A percentile compares a stretch with the other conserved stretches of the same genome.
Evolutionary conservation across 2,113 vertebrate species (phyloP).

Genomic region (Helogale parvula): DNA sequence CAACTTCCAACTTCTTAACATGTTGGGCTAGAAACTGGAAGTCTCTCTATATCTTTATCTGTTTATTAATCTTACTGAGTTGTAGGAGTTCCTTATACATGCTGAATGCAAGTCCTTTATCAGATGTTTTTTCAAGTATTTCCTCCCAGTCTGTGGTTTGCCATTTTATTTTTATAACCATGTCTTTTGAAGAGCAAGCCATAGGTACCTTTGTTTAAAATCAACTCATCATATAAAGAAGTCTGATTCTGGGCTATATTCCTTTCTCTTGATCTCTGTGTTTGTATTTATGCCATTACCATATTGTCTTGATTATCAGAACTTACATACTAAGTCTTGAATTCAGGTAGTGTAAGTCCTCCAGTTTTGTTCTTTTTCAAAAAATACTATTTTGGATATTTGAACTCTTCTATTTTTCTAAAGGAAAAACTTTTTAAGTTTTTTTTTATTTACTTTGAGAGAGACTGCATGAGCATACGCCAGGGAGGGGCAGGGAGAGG

Average conservation of each 20-base stretch:
- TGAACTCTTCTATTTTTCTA: too few species aligned
- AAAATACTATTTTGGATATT: not conserved
- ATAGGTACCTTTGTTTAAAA: not conserved
- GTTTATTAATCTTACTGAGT: not conserved
- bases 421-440: too few species aligned
- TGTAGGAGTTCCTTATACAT: not conserved
- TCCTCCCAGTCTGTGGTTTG: not conserved
- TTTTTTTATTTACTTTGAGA: too few species aligned
- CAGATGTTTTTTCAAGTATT: not conserved
- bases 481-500: too few species aligned
- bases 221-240: not conserved
- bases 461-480: too few species aligned
- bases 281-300: not conserved
- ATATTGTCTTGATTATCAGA: not conserved
- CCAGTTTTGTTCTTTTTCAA: not conserved
- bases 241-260: not conserved
- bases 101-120: not conserved
- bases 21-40: not conserved
- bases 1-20: not conserved
- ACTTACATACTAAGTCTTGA: not conserved
- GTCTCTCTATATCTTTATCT: not conserved
- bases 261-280: not conserved
- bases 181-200: not conserved
- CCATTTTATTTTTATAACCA: not conserved
- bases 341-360: not conserved